These are phyloP conservation scores for Papilio aristodemus DNA, from an alignment of 1,140 invertebrate genomes.

Conservation along the genomic window DNA sequence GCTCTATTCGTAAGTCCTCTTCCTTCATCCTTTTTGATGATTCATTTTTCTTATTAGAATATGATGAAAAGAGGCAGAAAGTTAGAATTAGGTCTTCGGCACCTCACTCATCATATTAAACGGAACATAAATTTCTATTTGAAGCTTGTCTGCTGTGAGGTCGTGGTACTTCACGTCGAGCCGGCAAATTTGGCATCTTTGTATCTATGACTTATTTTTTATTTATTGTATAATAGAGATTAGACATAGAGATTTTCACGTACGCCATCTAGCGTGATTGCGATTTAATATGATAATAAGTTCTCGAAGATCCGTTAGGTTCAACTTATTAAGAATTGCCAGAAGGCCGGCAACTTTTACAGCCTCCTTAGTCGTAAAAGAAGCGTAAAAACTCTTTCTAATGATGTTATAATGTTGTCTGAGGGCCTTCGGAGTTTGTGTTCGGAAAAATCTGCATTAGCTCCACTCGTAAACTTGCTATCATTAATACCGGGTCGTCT, in stretches of 20 bases:
- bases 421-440: conserved; percentile 22
- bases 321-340: conserved; percentile 35
- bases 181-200: too few relatives aligned
- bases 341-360: conserved; percentile 34
- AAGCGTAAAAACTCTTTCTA: conserved; percentile 38
- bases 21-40: too few relatives aligned
- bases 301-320: conserved; percentile 20
- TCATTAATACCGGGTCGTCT: neutral
- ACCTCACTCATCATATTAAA: too few relatives aligned
- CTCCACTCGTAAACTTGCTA: conserved; percentile 15
- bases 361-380: conserved; percentile 35
- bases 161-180: too few relatives aligned
- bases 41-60: too few relatives aligned
- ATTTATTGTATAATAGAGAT: too few relatives aligned
- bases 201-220: too few relatives aligned
- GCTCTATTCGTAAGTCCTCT: too few relatives aligned
- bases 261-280: neutral
- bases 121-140: too few relatives aligned
- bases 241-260: neutral
- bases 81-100: too few relatives aligned
- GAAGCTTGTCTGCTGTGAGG: too few relatives aligned
- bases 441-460: conserved; percentile 29
- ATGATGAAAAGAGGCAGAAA: too few relatives aligned
- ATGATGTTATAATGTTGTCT: conserved; percentile 39
- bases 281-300: conserved; percentile 14